A percentile compares a stretch with the other conserved stretches of the same genome.
Evolutionary conservation across 64 coral and sea anemone genomes (phyloP).

Genomic region (Catalaphyllia jardinei): DNA sequence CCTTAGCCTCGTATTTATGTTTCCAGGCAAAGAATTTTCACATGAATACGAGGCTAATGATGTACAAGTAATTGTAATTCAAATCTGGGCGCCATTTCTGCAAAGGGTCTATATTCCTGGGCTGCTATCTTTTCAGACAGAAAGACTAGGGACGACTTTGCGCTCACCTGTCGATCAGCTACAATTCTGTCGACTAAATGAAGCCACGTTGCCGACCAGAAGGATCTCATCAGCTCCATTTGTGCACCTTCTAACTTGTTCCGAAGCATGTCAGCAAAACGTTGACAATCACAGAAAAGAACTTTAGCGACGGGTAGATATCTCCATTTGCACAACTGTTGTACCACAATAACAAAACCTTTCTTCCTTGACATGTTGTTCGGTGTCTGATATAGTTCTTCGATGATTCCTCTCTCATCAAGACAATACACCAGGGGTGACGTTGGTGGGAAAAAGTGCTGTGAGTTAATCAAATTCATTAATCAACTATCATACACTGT

Average conservation of each 20-base stretch:
- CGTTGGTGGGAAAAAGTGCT: background rate
- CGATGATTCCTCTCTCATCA: constrained; percentile 13
- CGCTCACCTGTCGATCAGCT: constrained; percentile 3
- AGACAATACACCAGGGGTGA: background rate
- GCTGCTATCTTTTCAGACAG: background rate
- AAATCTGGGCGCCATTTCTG: too few relatives aligned
- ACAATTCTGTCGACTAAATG: background rate
- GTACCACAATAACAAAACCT: constrained; percentile 40
- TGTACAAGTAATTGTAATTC: too few relatives aligned
- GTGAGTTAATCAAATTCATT: too few relatives aligned
- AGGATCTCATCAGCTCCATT: background rate
- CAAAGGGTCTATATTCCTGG: too few relatives aligned
- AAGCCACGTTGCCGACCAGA: background rate
- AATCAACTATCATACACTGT: too few relatives aligned
- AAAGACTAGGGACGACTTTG: background rate
- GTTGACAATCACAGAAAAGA: constrained; percentile 50
- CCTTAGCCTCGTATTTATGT: too few relatives aligned
- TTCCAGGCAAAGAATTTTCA: too few relatives aligned
- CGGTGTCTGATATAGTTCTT: constrained; percentile 1
- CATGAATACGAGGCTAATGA: too few relatives aligned
- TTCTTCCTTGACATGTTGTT: background rate
- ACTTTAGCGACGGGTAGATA: constrained; percentile 29
- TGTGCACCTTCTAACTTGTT: background rate
- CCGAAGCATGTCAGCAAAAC: constrained; percentile 2
- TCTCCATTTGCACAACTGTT: constrained; percentile 42